These are phyloP conservation scores for Drosophila elegans DNA, from an alignment of 1,140 invertebrate species.

Conservation along the genomic window DNA sequence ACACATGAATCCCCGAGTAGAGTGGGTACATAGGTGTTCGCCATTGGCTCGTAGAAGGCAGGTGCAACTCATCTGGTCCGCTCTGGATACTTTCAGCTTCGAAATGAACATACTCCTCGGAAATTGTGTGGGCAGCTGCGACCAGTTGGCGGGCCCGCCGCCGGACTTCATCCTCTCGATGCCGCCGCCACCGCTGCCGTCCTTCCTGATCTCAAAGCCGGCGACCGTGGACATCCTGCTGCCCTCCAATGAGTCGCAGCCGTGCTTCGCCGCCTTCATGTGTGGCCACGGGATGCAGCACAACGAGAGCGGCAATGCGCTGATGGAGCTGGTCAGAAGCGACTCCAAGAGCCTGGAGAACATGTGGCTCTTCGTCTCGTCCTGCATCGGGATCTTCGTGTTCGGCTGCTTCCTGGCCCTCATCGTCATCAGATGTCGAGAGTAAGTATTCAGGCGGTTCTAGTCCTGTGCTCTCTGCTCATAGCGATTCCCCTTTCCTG, in stretches of 20 bases:
- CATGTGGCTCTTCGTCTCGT: conserved; percentile 92
- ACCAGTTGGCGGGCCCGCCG: conserved; percentile 90
- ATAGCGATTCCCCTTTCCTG: no score
- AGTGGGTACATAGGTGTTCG: conserved; percentile 1
- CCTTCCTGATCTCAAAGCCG: conserved; percentile 87
- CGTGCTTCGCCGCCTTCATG: conserved; percentile 86
- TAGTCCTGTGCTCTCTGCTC: neutral
- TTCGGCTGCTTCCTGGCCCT: conserved; percentile 91
- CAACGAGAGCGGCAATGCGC: conserved; percentile 88
- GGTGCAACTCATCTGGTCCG: neutral
- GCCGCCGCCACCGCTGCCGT: conserved; percentile 92
- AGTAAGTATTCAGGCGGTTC: conserved; percentile 87
- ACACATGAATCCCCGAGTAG: conserved; percentile 11
- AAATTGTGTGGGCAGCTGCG: conserved; percentile 86
- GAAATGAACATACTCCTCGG: conserved; percentile 69
- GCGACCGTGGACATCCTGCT: conserved; percentile 72
- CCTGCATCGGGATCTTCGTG: conserved; percentile 91
- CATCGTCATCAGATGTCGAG: conserved; percentile 91
- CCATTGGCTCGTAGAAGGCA: conserved; percentile 18
- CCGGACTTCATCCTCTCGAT: conserved; percentile 91
- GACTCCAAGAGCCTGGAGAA: conserved; percentile 88
- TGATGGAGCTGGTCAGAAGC: conserved; percentile 90
- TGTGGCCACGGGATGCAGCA: conserved; percentile 85
- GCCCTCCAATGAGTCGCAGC: conserved; percentile 86
- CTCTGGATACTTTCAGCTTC: conserved; percentile 1